Percentiles rank a stretch among this genome's conserved stretches.
Conservation (phyloP, 1,140 invertebrate genomes). For the Heliconius congener region DNA sequence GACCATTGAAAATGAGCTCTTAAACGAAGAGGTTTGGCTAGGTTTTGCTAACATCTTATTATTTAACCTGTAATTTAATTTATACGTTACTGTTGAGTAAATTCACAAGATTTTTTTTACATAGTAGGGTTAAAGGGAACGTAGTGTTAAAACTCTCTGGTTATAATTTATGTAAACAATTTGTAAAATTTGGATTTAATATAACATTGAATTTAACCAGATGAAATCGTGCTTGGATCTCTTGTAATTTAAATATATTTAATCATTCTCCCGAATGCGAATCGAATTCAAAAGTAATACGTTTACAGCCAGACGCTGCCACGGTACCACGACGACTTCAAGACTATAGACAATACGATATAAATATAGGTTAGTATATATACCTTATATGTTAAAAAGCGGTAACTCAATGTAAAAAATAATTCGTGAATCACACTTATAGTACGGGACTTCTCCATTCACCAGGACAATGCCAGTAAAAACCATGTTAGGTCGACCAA, state of each 20-base stretch:
- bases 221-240: too few species aligned
- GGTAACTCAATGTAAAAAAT: background rate
- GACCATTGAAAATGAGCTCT: too few species aligned
- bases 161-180: too few species aligned
- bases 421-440: background rate
- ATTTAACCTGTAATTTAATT: too few species aligned
- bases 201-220: too few species aligned
- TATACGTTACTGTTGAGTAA: too few species aligned
- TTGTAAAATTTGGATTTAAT: too few species aligned
- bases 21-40: too few species aligned
- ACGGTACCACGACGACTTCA: background rate
- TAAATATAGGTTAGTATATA: too few species aligned
- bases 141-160: background rate
- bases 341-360: background rate
- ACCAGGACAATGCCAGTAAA: constrained; percentile 71
- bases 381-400: background rate
- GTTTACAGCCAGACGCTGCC: background rate
- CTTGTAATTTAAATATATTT: too few species aligned
- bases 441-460: constrained; percentile 45
- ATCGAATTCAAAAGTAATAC: background rate
- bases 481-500: constrained; percentile 69
- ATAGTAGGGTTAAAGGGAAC: background rate
- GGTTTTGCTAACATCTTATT: too few species aligned
- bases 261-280: background rate
- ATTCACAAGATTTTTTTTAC: too few species aligned